These are phyloP conservation scores for Drosophila subobscura DNA, from an alignment of 1,140 invertebrate genomes.

Conservation along the genomic window DNA sequence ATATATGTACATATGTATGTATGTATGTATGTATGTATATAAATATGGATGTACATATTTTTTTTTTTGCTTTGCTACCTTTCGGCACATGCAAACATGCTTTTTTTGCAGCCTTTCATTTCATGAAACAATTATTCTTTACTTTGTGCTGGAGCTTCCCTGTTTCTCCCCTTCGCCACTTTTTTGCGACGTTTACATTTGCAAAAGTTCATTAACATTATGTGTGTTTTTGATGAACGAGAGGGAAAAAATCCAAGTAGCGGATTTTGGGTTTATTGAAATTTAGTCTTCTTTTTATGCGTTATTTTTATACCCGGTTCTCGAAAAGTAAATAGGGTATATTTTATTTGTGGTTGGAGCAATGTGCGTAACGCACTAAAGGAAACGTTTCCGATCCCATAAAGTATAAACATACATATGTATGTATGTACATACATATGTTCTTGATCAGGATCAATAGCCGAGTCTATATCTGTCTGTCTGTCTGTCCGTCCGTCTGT, in stretches of 20 bases:
- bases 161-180: background rate
- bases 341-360: no score
- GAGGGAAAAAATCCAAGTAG: constrained; percentile 43
- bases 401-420: no score
- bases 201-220: constrained; percentile 76
- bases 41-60: background rate
- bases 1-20: background rate
- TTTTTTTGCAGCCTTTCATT: constrained; percentile 53
- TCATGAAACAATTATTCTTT: constrained; percentile 61
- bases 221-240: constrained; percentile 34
- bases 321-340: no score
- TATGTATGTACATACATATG: no score
- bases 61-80: constrained; percentile 9
- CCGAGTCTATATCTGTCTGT: no score
- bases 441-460: no score
- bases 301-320: constrained; percentile 17
- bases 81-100: constrained; percentile 69
- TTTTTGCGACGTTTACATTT: constrained; percentile 57
- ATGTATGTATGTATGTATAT: background rate
- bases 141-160: constrained; percentile 23
- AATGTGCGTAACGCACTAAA: no score
- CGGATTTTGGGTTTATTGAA: constrained; percentile 59
- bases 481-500: no score
- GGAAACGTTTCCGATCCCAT: no score
- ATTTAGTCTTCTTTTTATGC: constrained; percentile 30